These are phyloP conservation scores for Microchrysa polita DNA, from an alignment of 2,888 invertebrate species.

Conservation along the genomic window DNA sequence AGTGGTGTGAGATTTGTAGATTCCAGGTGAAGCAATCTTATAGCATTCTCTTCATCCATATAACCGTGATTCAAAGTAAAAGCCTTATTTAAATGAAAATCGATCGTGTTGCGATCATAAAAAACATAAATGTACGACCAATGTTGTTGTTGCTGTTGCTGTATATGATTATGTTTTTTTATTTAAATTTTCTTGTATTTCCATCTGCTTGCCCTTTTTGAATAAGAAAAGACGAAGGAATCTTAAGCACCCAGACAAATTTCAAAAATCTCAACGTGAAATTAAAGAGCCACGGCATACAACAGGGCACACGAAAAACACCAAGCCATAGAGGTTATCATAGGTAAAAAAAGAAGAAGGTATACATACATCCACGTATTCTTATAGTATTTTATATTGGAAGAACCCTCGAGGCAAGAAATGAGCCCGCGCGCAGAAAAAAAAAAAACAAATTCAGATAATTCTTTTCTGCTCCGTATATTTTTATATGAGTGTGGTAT, in stretches of 20 bases:
- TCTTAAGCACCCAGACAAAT: constrained; percentile 31
- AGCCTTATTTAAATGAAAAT: constrained; percentile 35
- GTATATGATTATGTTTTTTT: constrained; percentile 20
- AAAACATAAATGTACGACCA: constrained; percentile 7
- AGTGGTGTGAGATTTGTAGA: not conserved
- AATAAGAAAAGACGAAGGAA: constrained; percentile 26
- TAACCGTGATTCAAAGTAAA: constrained; percentile 7
- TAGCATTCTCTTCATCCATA: too few species aligned
- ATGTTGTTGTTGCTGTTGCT: not conserved
- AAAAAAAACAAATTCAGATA: constrained; percentile 15
- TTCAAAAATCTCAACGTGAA: constrained; percentile 16
- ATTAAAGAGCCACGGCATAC: not conserved
- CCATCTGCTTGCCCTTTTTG: constrained; percentile 20
- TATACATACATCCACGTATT: too few species aligned
- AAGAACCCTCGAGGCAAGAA: constrained; percentile 35
- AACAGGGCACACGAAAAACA: not conserved
- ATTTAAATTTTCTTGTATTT: constrained; percentile 24
- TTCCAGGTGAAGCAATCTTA: not conserved
- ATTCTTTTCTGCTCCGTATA: constrained; percentile 39
- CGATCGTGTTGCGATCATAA: constrained; percentile 33
- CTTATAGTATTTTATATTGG: constrained; percentile 19
- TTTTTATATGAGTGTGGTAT: constrained; percentile 3
- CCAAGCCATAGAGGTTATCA: not conserved
- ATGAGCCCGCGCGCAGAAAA: too few species aligned
- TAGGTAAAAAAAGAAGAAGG: not conserved